Evolutionary conservation across 1,140 invertebrate species (phyloP), one percentile per base, ranked within the genome.

Genomic region (Parasteatoda tepidariorum): DNA sequence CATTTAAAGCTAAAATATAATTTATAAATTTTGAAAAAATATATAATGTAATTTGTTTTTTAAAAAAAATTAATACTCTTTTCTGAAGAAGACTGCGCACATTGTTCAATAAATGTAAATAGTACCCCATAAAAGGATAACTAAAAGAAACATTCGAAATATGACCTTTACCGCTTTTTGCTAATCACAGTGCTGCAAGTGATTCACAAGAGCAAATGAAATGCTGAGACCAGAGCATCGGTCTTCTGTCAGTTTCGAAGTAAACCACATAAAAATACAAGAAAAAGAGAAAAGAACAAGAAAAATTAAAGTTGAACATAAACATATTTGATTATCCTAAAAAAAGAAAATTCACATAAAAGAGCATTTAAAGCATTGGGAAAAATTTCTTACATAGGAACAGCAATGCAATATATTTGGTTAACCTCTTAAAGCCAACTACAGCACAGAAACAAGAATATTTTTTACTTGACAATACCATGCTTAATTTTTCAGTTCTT

Each of bases 231-330:
- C 81, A 84, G 81, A 84, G 71, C 76, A 59, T 76, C 61, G 83
- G 71, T 76, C 83, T 84, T 84, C 83, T 71, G 62, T 85, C 66
- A 70, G 70, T 68, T 84, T 83, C 76, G 71, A 85, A 85, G 78
- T 85, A 85, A 71, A 76, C 73, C 61, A 61, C 78, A 85, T 85
- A 85, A 85, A 85, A 85, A 85, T 83, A 84, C 84, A 84, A 85
- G 84, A 85, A 85, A 85, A 85, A 85, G 78, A 85, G 78, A 85
- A 81, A 85, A 85, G 84, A 85, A 83, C 84, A 85, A 67, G 79
- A 85, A 67, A 85, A 85, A 74, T 78, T 84, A 85, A 85, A 84
- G 64, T 83, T 81, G 78, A 62, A 85, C 15, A 67, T 26, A 68
- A 61, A 66, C 57, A n/a, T n/a, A n/a, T n/a, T n/a, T n/a, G n/a